Percentiles rank a stretch among this genome's conserved stretches.
Evolutionary conservation across 2,797 vertebrate species (phyloP).

Genomic region (Chaunax sp.): DNA sequence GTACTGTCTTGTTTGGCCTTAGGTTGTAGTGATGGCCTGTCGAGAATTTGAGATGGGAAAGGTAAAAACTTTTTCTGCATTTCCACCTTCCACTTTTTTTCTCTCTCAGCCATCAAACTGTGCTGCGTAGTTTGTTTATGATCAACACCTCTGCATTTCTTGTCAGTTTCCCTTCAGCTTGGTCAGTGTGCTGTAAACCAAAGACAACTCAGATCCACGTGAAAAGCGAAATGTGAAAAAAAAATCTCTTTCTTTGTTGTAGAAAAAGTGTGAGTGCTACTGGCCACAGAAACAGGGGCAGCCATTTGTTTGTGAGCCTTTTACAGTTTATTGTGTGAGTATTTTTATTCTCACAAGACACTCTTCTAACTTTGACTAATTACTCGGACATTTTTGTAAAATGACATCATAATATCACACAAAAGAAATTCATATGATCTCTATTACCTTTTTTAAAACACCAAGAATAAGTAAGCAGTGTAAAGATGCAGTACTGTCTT

Average conservation of each 20-base stretch:
- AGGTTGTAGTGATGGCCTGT: slow-evolving; percentile 96
- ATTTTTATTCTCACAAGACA: slow-evolving; percentile 37
- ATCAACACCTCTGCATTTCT: neutral
- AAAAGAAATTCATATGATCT: neutral
- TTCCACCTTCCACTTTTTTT: neutral
- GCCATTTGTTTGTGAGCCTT: slow-evolving; percentile 84
- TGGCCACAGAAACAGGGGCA: slow-evolving; percentile 85
- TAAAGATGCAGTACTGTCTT: neutral
- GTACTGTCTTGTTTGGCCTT: slow-evolving; percentile 14
- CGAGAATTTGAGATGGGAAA: slow-evolving; percentile 98
- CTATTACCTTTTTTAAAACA: neutral
- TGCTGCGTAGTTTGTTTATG: neutral
- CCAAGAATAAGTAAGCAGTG: neutral
- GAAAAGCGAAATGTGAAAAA: neutral
- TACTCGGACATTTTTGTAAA: neutral
- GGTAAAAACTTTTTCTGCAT: slow-evolving; percentile 79
- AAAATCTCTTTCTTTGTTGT: slow-evolving; percentile 12
- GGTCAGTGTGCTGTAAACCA: too few species aligned
- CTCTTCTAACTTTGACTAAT: slow-evolving; percentile 43
- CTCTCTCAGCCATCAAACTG: neutral
- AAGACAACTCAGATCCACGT: too few species aligned
- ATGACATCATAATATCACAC: slow-evolving; percentile 1
- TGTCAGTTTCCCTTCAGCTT: neutral
- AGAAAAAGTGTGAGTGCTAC: slow-evolving; percentile 98
- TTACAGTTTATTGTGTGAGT: slow-evolving; percentile 91